Evolutionary conservation across 1,140 invertebrate species (phyloP).

Genomic region (Camponotus floridanus): DNA sequence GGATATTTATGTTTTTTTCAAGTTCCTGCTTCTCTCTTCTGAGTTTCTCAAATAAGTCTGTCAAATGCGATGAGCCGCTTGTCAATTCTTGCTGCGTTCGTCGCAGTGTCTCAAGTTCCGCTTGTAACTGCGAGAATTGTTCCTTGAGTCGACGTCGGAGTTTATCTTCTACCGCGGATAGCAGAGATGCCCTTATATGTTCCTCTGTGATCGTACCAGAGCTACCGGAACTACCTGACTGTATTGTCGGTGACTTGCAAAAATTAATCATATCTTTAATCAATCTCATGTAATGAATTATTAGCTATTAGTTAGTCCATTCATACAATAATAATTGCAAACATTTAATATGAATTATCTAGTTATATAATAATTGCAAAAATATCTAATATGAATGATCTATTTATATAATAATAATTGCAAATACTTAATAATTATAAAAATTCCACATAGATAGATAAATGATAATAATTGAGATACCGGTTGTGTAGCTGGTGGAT

Average conservation of each 20-base stretch:
- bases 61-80: constrained; percentile 94
- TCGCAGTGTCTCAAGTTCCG: constrained; percentile 96
- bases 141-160: constrained; percentile 94
- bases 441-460: constrained; percentile 16
- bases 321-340: neutral
- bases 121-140: constrained; percentile 95
- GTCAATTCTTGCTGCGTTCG: constrained; percentile 95
- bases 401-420: neutral
- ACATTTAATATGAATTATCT: neutral
- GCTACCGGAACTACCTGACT: constrained; percentile 83
- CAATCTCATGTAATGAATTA: neutral
- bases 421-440: neutral
- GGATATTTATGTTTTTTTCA: constrained; percentile 93
- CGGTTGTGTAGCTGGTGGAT: constrained; percentile 77
- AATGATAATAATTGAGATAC: constrained; percentile 67
- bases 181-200: constrained; percentile 96
- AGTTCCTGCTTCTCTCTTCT: constrained; percentile 94
- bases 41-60: constrained; percentile 93
- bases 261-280: constrained; percentile 18
- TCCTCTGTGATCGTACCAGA: constrained; percentile 96
- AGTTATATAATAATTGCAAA: neutral
- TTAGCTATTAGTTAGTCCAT: neutral
- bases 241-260: constrained; percentile 83
- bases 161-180: constrained; percentile 98
- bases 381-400: neutral